A percentile compares a stretch with the other conserved stretches of the same genome.
Conservation (phyloP, 2,797 vertebrate species). For the Podargus strigoides region DNA sequence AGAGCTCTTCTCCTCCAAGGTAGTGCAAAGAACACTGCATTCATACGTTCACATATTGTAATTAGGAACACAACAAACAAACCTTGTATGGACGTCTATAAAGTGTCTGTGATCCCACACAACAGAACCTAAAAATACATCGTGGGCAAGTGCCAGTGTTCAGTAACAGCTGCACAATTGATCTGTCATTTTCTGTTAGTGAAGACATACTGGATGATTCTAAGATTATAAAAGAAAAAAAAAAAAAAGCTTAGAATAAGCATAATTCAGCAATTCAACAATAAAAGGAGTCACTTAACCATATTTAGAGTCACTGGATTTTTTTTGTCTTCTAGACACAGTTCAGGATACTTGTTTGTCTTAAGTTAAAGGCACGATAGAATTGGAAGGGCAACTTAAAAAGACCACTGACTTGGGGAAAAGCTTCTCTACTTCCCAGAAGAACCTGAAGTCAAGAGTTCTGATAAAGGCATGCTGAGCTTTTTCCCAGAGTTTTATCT, state of each 20-base stretch:
- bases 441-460: neutral
- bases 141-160: constrained; percentile 85
- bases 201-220: constrained; percentile 76
- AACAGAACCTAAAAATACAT: constrained; percentile 91
- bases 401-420: neutral
- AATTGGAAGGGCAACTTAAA: neutral
- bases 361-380: neutral
- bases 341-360: neutral
- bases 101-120: constrained; percentile 76
- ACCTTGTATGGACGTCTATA: constrained; percentile 84
- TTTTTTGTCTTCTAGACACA: neutral
- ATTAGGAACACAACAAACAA: constrained; percentile 20
- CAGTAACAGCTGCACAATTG: constrained; percentile 80
- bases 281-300: neutral
- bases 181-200: constrained; percentile 83
- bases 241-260: neutral
- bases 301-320: neutral
- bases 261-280: neutral
- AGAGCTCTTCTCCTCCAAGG: neutral
- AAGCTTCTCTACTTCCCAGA: neutral
- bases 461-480: neutral
- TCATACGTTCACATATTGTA: neutral
- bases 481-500: neutral
- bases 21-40: neutral
- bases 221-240: neutral